Evolutionary conservation across 2,888 invertebrate genomes (phyloP).

Genomic region (Coelinius sp.): DNA sequence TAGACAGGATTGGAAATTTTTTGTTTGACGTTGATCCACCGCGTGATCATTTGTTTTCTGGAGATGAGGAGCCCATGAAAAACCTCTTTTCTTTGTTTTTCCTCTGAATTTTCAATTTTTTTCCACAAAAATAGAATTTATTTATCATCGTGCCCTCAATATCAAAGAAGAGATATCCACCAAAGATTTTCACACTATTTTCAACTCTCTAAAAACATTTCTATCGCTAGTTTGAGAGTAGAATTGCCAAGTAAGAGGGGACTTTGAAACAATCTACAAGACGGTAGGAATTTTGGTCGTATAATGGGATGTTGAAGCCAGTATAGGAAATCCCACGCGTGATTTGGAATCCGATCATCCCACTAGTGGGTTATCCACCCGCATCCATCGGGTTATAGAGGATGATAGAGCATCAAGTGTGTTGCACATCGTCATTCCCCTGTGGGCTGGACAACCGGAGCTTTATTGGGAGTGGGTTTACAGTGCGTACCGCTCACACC

Average conservation of each 20-base stretch:
- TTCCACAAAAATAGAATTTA: too few relatives aligned
- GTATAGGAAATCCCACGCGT: not conserved
- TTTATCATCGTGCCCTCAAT: too few relatives aligned
- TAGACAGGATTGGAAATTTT: conserved; percentile 12
- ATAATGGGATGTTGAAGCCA: not conserved
- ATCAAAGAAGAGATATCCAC: too few relatives aligned
- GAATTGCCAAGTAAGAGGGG: too few relatives aligned
- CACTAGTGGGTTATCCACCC: not conserved
- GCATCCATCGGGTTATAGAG: not conserved
- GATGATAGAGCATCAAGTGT: not conserved
- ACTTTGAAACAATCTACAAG: not conserved
- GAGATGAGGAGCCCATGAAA: not conserved
- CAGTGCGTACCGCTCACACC: not conserved
- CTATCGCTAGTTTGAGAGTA: too few relatives aligned
- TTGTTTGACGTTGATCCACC: not conserved
- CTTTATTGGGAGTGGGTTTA: not conserved
- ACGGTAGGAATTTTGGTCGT: not conserved
- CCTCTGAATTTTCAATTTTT: too few relatives aligned
- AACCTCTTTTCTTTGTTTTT: not conserved
- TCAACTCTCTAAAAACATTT: too few relatives aligned
- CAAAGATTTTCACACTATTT: too few relatives aligned
- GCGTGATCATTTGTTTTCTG: conserved; percentile 1
- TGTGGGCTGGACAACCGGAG: not conserved
- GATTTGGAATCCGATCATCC: conserved; percentile 4
- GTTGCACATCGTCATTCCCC: conserved; percentile 6